Percentiles rank a stretch among this genome's conserved stretches.
These are phyloP conservation scores for Dissostichus mawsoni DNA, from an alignment of 2,113 vertebrate species.

Conservation along the genomic window DNA sequence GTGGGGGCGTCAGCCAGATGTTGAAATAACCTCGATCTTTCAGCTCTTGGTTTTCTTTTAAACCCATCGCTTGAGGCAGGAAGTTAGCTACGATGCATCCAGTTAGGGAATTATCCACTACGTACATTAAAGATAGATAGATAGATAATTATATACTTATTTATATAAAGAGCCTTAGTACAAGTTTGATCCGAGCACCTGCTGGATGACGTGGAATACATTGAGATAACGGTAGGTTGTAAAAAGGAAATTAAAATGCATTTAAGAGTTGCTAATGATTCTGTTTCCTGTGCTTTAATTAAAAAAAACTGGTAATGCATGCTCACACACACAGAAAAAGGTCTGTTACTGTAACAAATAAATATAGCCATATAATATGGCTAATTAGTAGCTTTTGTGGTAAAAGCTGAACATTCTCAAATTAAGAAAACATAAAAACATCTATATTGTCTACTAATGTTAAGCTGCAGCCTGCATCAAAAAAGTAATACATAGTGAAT, in stretches of 20 bases:
- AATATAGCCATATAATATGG: neutral
- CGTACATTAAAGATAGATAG: neutral
- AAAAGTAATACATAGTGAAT: neutral
- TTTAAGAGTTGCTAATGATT: constrained; percentile 7
- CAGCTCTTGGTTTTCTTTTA: constrained; percentile 35
- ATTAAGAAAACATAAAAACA: neutral
- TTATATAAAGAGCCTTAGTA: neutral
- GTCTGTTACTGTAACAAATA: neutral
- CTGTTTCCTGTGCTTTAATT: constrained; percentile 17
- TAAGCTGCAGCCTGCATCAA: neutral
- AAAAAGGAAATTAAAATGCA: constrained; percentile 2
- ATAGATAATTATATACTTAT: too few relatives aligned
- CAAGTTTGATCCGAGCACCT: constrained; percentile 7
- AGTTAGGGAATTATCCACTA: neutral
- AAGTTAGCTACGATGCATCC: constrained; percentile 29
- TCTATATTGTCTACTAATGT: neutral
- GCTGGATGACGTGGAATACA: constrained; percentile 9
- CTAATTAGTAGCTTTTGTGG: neutral
- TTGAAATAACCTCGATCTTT: constrained; percentile 48
- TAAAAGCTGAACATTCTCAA: neutral
- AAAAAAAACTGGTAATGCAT: too few relatives aligned
- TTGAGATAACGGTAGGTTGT: neutral
- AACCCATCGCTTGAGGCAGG: constrained; percentile 12
- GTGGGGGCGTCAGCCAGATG: constrained; percentile 60
- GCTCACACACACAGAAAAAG: too few relatives aligned